Base-by-base conservation (phyloP, 2,797 vertebrate species). In the Prionace glauca region DNA sequence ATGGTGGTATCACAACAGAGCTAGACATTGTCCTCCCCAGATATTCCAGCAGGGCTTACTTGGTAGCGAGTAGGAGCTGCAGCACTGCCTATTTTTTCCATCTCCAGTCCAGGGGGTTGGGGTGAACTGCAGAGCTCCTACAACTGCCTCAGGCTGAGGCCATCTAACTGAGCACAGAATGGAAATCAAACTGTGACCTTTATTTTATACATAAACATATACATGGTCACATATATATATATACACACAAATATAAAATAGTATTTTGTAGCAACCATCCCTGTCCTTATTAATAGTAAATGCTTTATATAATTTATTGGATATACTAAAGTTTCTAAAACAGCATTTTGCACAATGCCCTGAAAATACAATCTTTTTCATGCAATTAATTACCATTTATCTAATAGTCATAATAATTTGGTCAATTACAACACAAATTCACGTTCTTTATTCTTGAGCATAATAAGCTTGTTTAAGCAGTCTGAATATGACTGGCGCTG, bases 171-270 rank as follows among this genome's bases (percentile, higher is more conserved):
- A 69, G 11, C 18, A 45, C 20, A 4, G 62, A 69, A 69, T 69
- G 24, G 90, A 92, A 92, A 92, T n/a, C 2, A 92, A 92, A 41
- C n/a, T 41, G 62, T 92, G 90, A 67, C n/a, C 62, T 92, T 92
- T 67, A 41, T 41, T 92, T 67, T 92, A 67, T 18, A 62, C 32
- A 65, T 14, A 65, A 22, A 92, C n/a, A 67, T 67, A 41, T 84
- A 84, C 18, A 79, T 69, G 14, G 10, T 29, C 29, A 26, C 5
- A 0, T 1, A 18, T 36, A n/a, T 32, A 26, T 69, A 67, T 67
- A 41, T 84, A 84, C 7, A 79, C 74, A 29, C 5, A 0, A 0
- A 18, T 36, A 36, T 32, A 26, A 41, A 11, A 71, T n/a, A n/a
- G n/a, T 14, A 93, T 41, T 69, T 22, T 71, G 24, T 50, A 9